A percentile compares a stretch with the other conserved stretches of the same genome.
Conservation (phyloP, 2,113 vertebrate genomes). For the Gallinago paraguaiae region DNA sequence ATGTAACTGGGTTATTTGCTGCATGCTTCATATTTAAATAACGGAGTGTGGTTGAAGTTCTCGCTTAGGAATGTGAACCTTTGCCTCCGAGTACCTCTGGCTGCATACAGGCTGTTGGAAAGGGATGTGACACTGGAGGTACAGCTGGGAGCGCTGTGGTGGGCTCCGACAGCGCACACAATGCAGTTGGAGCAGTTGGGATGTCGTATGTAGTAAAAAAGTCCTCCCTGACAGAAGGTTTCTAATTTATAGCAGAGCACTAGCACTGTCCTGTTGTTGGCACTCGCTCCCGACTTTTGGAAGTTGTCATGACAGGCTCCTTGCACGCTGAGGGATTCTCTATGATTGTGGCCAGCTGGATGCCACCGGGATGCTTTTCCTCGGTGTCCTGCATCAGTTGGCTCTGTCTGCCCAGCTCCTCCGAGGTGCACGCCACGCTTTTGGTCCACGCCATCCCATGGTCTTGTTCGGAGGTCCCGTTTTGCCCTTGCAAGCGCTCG, state of each 20-base stretch:
- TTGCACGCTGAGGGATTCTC: conserved; percentile 62
- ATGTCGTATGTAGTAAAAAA: not conserved
- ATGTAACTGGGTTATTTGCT: not conserved
- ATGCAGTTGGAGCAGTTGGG: not conserved
- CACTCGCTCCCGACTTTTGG: conserved; percentile 57
- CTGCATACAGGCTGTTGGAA: not conserved
- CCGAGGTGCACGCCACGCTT: fast-evolving
- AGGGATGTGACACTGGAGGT: not conserved
- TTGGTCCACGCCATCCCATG: not conserved
- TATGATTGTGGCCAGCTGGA: conserved; percentile 62
- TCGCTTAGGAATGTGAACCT: not conserved
- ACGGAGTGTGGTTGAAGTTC: not conserved
- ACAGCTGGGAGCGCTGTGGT: fast-evolving
- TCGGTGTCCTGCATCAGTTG: conserved; percentile 1
- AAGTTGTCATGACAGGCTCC: not conserved
- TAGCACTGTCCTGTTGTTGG: not conserved
- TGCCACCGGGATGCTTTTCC: conserved; percentile 35
- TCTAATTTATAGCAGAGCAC: not conserved
- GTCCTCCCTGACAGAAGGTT: not conserved
- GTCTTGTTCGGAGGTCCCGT: not conserved
- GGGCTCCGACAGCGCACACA: fast-evolving
- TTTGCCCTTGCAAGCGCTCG: not conserved
- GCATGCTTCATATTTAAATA: not conserved
- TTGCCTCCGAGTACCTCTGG: not conserved
- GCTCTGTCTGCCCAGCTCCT: not conserved